Conservation (phyloP, 2,797 vertebrate genomes). For the Borostomias antarcticus region DNA sequence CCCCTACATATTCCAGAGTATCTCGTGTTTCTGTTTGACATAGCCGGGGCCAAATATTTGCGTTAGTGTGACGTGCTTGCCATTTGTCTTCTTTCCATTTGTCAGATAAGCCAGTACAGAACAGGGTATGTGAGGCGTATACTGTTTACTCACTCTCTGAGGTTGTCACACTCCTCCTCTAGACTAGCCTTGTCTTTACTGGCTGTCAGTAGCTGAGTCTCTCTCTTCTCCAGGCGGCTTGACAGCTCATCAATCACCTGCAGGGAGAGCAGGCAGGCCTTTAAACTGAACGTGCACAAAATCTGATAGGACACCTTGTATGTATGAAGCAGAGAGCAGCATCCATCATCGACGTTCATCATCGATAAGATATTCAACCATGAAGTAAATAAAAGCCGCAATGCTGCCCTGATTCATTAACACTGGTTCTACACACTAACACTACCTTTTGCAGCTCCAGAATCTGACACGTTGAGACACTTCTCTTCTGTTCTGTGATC, state of each 20-base stretch:
- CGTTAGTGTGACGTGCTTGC: not conserved
- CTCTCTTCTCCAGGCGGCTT: conserved; percentile 90
- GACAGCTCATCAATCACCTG: conserved; percentile 91
- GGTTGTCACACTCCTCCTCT: conserved; percentile 95
- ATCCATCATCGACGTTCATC: not conserved
- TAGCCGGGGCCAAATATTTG: not conserved
- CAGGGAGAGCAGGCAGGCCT: conserved; percentile 29
- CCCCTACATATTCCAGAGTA: too few relatives aligned
- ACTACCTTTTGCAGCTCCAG: conserved; percentile 89
- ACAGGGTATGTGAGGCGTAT: not conserved
- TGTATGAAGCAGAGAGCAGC: not conserved
- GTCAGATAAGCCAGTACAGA: not conserved
- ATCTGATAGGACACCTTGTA: not conserved
- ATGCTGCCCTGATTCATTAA: too few relatives aligned
- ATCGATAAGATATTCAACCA: too few relatives aligned
- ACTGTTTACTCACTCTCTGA: conserved; percentile 89
- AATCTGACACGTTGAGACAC: conserved; percentile 77
- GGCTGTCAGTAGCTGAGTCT: conserved; percentile 87
- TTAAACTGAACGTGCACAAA: not conserved
- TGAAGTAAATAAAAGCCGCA: not conserved
- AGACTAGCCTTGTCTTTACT: conserved; percentile 95
- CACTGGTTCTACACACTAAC: too few relatives aligned
- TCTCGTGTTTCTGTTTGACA: not conserved
- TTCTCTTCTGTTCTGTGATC: conserved; percentile 70
- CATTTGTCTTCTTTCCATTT: not conserved